phyloP scores from a whole-genome alignment of 2,888 invertebrate species.

The Scaptomyza flava region DNA sequence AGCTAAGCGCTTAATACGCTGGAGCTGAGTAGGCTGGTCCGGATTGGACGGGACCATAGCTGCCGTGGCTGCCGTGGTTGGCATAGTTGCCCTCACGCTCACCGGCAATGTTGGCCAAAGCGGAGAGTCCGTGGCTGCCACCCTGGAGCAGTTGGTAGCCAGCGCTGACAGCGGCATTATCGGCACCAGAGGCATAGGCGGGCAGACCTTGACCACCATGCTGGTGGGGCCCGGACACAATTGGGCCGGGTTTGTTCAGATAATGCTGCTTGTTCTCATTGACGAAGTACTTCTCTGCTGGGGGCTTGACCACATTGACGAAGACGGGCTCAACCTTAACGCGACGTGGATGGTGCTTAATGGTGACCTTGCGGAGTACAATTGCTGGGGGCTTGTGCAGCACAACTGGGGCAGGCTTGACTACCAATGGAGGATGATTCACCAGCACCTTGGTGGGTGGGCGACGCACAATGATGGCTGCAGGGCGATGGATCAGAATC shows the following conservation, averaged over 20 bases:
- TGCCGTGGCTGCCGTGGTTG: constrained; percentile 10
- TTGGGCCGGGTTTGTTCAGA: constrained; percentile 42
- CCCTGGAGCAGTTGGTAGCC: constrained; percentile 79
- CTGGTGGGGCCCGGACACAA: constrained; percentile 45
- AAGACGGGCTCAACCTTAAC: constrained; percentile 83
- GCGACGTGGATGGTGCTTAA: constrained; percentile 82
- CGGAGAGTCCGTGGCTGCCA: constrained; percentile 74
- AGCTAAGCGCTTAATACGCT: constrained; percentile 49
- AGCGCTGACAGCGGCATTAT: constrained; percentile 70
- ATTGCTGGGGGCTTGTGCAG: constrained; percentile 84
- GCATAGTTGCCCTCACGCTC: constrained; percentile 62
- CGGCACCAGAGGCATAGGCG: constrained; percentile 70
- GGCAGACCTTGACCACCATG: constrained; percentile 54
- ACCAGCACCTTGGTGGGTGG: constrained; percentile 83
- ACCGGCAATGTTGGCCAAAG: constrained; percentile 71
- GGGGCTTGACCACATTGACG: constrained; percentile 83
- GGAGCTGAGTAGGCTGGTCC: constrained; percentile 49
- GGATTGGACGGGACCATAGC: constrained; percentile 48
- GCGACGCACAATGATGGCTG: constrained; percentile 83
- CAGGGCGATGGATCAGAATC: constrained; percentile 83
- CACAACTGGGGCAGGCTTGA: constrained; percentile 84
- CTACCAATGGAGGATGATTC: constrained; percentile 83
- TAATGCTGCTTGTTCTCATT: constrained; percentile 79
- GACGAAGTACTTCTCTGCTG: constrained; percentile 83
- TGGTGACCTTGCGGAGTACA: constrained; percentile 82